Evolutionary conservation across 2,797 vertebrate species (phyloP).

Genomic region (Glossophaga mutica): DNA sequence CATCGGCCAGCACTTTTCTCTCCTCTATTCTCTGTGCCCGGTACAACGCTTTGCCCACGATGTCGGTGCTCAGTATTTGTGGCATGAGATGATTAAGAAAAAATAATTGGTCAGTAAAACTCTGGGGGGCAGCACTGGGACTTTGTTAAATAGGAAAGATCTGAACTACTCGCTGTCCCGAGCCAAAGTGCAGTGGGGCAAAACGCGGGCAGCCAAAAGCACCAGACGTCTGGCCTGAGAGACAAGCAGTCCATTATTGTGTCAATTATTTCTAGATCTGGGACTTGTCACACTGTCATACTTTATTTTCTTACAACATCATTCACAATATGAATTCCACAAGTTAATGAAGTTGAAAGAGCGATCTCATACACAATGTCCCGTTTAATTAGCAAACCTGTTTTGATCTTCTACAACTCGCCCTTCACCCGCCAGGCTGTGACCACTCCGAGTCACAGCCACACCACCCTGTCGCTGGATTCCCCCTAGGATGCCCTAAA

Average conservation of each 20-base stretch:
- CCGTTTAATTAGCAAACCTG: neutral
- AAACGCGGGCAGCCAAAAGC: neutral
- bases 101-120: neutral
- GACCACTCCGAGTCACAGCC: neutral
- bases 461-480: neutral
- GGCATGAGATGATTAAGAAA: neutral
- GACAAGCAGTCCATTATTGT: neutral
- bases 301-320: constrained; percentile 27
- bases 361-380: neutral
- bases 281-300: neutral
- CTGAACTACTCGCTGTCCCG: too few species aligned
- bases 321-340: neutral
- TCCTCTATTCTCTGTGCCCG: neutral
- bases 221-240: neutral
- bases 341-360: constrained; percentile 36
- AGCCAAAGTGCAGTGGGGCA: neutral
- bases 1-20: neutral
- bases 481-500: neutral
- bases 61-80: neutral
- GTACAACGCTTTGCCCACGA: neutral
- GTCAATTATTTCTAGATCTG: constrained; percentile 1
- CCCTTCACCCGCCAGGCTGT: neutral
- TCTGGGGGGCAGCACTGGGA: neutral
- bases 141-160: neutral
- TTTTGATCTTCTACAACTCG: neutral